phyloP scores from a whole-genome alignment of 2,888 invertebrate genomes.

The Tineola bisselliella region DNA sequence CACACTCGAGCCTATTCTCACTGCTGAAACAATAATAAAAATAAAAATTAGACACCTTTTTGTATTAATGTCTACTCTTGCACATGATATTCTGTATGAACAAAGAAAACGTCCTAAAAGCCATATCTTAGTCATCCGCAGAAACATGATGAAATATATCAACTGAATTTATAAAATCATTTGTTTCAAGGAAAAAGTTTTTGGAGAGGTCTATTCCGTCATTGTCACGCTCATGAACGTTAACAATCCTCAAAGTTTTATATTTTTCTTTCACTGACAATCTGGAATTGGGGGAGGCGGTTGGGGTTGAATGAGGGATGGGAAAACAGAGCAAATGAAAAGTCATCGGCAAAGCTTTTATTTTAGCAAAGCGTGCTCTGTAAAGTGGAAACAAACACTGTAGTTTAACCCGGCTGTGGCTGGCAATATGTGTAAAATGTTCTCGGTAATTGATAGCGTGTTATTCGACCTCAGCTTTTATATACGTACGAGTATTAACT shows the following conservation, averaged over 20 bases:
- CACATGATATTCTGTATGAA: background rate
- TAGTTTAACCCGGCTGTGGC: constrained; percentile 25
- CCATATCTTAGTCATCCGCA: background rate
- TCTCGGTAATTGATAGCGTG: constrained; percentile 13
- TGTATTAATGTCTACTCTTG: background rate
- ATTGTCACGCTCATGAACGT: constrained; percentile 6
- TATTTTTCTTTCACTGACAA: constrained; percentile 10
- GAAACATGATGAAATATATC: background rate
- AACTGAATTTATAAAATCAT: constrained; percentile 8
- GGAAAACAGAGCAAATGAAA: constrained; percentile 35
- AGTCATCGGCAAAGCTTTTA: constrained; percentile 25
- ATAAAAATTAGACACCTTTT: background rate
- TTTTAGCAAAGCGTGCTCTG: background rate
- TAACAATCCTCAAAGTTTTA: constrained; percentile 8
- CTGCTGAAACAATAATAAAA: too few species aligned
- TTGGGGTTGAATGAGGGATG: constrained; percentile 16
- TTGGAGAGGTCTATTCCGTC: background rate
- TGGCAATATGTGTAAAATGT: constrained; percentile 21
- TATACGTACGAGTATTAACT: too few species aligned
- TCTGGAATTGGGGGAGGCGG: constrained; percentile 2
- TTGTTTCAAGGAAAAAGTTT: constrained; percentile 1
- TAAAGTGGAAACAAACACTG: constrained; percentile 16
- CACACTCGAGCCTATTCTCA: too few species aligned
- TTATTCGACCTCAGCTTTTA: too few species aligned
- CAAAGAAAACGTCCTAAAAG: background rate